A percentile compares a stretch with the other conserved stretches of the same genome.
Evolutionary conservation across 2,888 invertebrate genomes (phyloP).

Genomic region (Ornithoptera priamus): DNA sequence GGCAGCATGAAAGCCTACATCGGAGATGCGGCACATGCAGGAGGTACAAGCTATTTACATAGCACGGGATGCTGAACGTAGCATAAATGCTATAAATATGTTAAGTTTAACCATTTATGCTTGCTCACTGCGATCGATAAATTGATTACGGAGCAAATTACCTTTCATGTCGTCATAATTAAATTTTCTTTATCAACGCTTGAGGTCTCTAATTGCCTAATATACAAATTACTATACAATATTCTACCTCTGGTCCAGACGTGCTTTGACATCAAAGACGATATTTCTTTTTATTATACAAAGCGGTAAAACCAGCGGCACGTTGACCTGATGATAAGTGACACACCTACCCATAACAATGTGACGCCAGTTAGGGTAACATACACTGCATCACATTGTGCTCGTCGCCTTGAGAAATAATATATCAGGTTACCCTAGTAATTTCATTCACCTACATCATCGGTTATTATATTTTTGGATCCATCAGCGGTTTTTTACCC

Average conservation of each 20-base stretch:
- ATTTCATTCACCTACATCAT: no score
- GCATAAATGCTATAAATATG: conserved; percentile 32
- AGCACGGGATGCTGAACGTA: conserved; percentile 26
- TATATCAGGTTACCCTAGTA: no score
- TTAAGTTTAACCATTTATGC: conserved; percentile 18
- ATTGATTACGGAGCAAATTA: conserved; percentile 35
- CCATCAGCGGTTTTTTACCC: no score
- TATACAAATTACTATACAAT: neutral
- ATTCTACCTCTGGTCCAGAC: no score
- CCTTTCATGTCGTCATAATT: conserved; percentile 23
- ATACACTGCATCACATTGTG: no score
- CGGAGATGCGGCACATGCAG: neutral
- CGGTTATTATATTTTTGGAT: neutral
- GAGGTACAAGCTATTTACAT: conserved; percentile 21
- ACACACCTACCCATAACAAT: no score
- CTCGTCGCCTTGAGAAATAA: no score
- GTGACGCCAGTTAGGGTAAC: no score
- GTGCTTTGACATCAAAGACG: no score
- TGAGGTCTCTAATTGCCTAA: neutral
- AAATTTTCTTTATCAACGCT: neutral
- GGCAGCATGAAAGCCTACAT: neutral
- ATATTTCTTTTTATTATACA: no score
- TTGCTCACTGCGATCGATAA: conserved; percentile 33
- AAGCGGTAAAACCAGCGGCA: no score
- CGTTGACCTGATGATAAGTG: no score